Base-by-base conservation (phyloP, 2,113 vertebrate species). In the Micronisus gabar region DNA sequence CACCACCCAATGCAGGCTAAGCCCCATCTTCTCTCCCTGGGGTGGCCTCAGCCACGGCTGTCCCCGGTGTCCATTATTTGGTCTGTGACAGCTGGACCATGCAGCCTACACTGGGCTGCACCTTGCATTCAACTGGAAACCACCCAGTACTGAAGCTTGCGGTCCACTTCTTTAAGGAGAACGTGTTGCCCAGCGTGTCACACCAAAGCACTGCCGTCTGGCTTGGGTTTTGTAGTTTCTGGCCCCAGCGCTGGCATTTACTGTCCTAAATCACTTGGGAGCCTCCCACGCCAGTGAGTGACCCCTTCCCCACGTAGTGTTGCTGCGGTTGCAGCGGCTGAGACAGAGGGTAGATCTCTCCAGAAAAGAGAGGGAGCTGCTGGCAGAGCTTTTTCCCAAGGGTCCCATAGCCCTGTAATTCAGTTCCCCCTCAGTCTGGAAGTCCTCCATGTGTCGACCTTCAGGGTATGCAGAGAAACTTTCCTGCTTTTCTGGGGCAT, bases 111-210 rank as follows among this genome's bases (percentile, higher is more conserved):
- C 27, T 1, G 3, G 48, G 13, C 34, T 58, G 34, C 34, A 47
- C 48, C 62, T 90, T 63, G 15, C 32, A 1, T 86, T 86, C 5
- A 3, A 2, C 18, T 68, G 73, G 48, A 89, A 94, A 65, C 25
- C 40, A 34, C 30, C n/a, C 19, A 5, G 7, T 53, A 30, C 22
- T 36, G 8, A 68, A 73, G 29, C n/a, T 30, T 52, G n/a, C 26
- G 23, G 27, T 55, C 18, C 5, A 2, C 43, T 88, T 73, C 34
- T 83, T 61, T 70, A 41, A 25, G 29, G 30, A n/a, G 32, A 61
- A 4, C 1, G 0, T 2, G 5, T 30, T 41, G 70, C 26, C 27
- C 17, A 56, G 32, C 11, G 6, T 4, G 41, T 58, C 13, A 13
- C 13, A 48, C 45, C 41, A 4, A 56, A 81, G 32, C 7, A 3